These are phyloP conservation scores for Chironomus tepperi DNA, from an alignment of 1,140 invertebrate genomes.

Conservation along the genomic window DNA sequence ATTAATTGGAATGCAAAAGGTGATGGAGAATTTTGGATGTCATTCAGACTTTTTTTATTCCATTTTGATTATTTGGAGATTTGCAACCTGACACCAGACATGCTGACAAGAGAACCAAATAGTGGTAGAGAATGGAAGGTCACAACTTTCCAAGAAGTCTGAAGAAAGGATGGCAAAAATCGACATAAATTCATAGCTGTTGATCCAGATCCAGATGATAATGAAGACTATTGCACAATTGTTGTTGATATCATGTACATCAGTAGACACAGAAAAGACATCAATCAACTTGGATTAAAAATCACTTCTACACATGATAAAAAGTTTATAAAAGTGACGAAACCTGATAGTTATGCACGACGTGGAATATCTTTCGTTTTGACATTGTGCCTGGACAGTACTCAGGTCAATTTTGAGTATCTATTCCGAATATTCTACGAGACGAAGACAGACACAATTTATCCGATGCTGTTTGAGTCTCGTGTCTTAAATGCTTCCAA, in stretches of 20 bases:
- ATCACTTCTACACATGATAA: not conserved
- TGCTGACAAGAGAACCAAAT: conserved; percentile 56
- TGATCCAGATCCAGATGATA: conserved; percentile 62
- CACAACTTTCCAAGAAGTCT: conserved; percentile 73
- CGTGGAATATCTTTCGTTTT: not conserved
- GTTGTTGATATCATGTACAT: conserved; percentile 72
- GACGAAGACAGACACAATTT: not conserved
- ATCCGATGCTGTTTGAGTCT: too few relatives aligned
- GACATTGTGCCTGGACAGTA: not conserved
- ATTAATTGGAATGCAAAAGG: conserved; percentile 69
- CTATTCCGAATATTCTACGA: not conserved
- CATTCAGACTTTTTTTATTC: conserved; percentile 54
- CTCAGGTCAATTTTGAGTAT: not conserved
- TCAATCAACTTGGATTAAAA: conserved; percentile 53
- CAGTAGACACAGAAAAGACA: conserved; percentile 69
- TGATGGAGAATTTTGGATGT: conserved; percentile 90
- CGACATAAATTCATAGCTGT: conserved; percentile 51
- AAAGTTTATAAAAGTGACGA: not conserved
- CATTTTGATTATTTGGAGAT: conserved; percentile 60
- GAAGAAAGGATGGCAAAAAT: conserved; percentile 58
- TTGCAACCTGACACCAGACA: conserved; percentile 78
- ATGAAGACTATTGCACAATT: conserved; percentile 63
- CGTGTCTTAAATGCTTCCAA: too few relatives aligned
- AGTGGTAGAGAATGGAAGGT: conserved; percentile 45
- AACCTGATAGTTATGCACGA: not conserved